Percentiles rank a stretch among this genome's conserved stretches.
Evolutionary conservation across 2,888 invertebrate species (phyloP).

Genomic region (Formica aserva): DNA sequence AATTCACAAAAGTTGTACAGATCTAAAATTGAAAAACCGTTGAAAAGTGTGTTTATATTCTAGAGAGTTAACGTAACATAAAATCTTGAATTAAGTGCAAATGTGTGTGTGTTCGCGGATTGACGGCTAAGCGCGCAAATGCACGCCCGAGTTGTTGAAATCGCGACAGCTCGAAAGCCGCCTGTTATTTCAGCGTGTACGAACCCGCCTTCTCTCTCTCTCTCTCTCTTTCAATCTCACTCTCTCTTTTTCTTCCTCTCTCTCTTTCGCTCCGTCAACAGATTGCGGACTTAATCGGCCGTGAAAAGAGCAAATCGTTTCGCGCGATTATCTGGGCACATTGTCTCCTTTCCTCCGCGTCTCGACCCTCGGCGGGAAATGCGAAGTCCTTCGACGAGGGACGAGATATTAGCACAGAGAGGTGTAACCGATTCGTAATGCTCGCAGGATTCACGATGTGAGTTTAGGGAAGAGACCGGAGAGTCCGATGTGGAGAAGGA

Average conservation of each 20-base stretch:
- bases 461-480: conserved; percentile 60
- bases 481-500: conserved; percentile 44
- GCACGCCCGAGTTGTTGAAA: neutral
- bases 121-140: conserved; percentile 16
- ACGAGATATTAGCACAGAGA: conserved; percentile 70
- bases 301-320: conserved; percentile 85
- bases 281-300: conserved; percentile 84
- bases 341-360: conserved; percentile 67
- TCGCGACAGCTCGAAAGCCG: conserved; percentile 39
- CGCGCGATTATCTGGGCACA: conserved; percentile 81
- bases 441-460: conserved; percentile 72
- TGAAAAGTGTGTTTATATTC: neutral
- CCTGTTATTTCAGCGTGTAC: conserved; percentile 64
- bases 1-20: neutral
- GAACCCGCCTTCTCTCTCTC: conserved; percentile 41
- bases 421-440: conserved; percentile 79
- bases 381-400: conserved; percentile 58
- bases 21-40: neutral
- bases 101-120: conserved; percentile 11
- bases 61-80: neutral
- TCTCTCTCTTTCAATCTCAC: neutral
- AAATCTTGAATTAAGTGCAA: conserved; percentile 14
- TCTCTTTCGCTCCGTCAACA: conserved; percentile 68
- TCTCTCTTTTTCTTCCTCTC: conserved; percentile 4
- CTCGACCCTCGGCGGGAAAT: conserved; percentile 47